These are phyloP conservation scores for mouse (Mus musculus) DNA, from an alignment of 2,113 vertebrate species.

Conservation along the genomic window DNA sequence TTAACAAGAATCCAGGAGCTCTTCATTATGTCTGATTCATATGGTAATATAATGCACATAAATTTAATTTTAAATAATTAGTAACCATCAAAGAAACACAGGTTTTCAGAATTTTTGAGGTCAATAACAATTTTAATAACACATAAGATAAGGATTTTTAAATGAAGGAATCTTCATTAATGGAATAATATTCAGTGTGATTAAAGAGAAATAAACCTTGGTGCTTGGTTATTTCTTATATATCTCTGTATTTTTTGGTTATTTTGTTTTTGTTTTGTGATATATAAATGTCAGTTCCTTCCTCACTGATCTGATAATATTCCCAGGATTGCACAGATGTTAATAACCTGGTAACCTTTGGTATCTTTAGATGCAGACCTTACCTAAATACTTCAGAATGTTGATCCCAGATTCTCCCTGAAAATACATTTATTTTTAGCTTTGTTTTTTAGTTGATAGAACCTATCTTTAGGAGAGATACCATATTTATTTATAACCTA, in stretches of 20 bases:
- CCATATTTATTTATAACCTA: too few relatives aligned
- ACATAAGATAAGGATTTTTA: neutral
- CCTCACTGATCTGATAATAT: neutral
- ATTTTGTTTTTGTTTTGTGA: neutral
- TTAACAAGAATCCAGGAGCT: neutral
- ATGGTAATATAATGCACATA: neutral
- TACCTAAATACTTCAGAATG: neutral
- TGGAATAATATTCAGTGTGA: neutral
- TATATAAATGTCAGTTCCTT: neutral
- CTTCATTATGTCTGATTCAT: neutral
- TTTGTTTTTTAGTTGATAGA: neutral
- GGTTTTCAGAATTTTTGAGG: neutral
- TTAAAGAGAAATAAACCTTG: neutral
- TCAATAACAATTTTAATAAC: neutral
- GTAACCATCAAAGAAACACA: neutral
- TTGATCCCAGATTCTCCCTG: neutral
- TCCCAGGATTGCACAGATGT: too few relatives aligned
- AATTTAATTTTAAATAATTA: neutral
- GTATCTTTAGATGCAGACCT: neutral
- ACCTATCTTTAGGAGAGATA: neutral
- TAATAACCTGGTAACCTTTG: neutral
- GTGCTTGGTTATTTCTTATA: neutral
- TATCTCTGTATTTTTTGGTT: neutral
- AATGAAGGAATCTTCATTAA: neutral
- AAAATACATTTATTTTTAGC: too few relatives aligned